Percentiles rank a stretch among this genome's conserved stretches.
Conservation (phyloP, 2,888 invertebrate genomes). For the Adelphocoris suturalis region DNA sequence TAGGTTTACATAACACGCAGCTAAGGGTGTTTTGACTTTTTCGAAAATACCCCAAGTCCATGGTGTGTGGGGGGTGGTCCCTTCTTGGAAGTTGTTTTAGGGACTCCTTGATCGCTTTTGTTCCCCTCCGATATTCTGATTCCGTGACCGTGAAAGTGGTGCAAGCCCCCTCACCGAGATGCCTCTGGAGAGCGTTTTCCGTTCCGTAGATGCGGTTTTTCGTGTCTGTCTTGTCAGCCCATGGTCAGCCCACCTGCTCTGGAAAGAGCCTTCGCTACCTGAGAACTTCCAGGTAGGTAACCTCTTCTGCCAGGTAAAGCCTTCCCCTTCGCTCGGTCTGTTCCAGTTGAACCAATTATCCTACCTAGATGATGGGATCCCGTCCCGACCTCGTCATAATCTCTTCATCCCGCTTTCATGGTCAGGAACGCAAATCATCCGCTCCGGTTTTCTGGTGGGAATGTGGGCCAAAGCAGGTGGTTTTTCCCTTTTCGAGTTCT, state of each 20-base stretch:
- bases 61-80: background rate
- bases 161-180: background rate
- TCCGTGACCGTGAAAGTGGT: constrained; percentile 37
- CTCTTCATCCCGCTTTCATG: constrained; percentile 30
- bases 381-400: constrained; percentile 41
- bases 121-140: constrained; percentile 24
- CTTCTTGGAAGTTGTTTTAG: constrained; percentile 33
- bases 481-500: constrained; percentile 15
- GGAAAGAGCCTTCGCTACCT: constrained; percentile 15
- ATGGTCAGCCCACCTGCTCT: constrained; percentile 36
- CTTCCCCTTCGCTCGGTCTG: background rate
- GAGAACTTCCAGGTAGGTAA: constrained; percentile 35
- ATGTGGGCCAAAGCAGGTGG: constrained; percentile 51
- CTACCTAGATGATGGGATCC: background rate
- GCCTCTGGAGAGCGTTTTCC: constrained; percentile 31
- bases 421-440: constrained; percentile 43
- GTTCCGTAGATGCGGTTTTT: constrained; percentile 43
- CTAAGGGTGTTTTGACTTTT: background rate
- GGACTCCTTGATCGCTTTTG: background rate
- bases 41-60: background rate
- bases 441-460: constrained; percentile 29
- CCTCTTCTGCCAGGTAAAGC: constrained; percentile 2
- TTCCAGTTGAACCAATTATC: constrained; percentile 57
- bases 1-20: no score
- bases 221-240: background rate